Conservation (phyloP, 2,113 vertebrate species). For the Cephalopholis sonnerati region DNA sequence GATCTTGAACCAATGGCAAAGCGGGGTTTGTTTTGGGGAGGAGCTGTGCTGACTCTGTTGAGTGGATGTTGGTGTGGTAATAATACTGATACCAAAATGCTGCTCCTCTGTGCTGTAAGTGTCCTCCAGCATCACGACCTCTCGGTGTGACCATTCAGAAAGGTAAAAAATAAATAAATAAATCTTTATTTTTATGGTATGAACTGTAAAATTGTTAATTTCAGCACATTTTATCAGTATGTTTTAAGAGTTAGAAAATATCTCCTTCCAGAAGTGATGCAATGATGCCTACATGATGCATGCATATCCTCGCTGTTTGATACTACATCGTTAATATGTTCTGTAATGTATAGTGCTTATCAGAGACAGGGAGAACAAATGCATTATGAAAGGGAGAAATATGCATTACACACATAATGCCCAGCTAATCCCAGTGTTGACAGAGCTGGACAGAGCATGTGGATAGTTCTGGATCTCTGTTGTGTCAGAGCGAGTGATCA, state of each 20-base stretch:
- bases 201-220: not conserved
- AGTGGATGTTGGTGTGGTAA: conserved; percentile 42
- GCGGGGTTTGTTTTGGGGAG: conserved; percentile 59
- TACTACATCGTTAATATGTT: not conserved
- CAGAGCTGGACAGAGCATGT: conserved; percentile 47
- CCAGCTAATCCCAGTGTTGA: conserved; percentile 55
- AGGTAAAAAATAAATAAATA: conserved; percentile 49
- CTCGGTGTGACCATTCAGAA: conserved; percentile 16
- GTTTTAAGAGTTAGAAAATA: not conserved
- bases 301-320: not conserved
- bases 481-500: conserved; percentile 52
- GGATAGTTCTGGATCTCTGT: conserved; percentile 72
- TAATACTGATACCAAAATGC: conserved; percentile 40
- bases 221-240: not conserved
- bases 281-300: not conserved
- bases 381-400: conserved; percentile 18
- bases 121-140: conserved; percentile 41
- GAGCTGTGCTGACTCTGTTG: conserved; percentile 23
- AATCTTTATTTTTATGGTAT: not conserved
- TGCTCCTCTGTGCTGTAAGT: not conserved
- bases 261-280: not conserved
- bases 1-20: conserved; percentile 70
- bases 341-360: not conserved
- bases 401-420: conserved; percentile 34
- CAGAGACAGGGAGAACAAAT: conserved; percentile 7